Conservation (phyloP, 2,797 vertebrate genomes). For the Peromyscus nudipes region DNA sequence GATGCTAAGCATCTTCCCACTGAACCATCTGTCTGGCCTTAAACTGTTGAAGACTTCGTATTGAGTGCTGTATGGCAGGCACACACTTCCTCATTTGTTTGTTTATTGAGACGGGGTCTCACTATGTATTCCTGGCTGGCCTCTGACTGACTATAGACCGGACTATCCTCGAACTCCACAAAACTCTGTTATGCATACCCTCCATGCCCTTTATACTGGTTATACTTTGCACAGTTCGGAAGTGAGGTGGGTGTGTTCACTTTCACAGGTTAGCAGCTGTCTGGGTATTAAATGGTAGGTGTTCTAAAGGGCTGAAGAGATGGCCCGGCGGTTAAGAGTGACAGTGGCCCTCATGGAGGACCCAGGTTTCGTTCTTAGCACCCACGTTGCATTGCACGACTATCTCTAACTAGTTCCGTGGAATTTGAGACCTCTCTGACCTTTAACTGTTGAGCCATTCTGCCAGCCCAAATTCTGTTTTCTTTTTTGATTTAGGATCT, state of each 20-base stretch:
- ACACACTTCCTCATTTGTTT: not conserved
- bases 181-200: fast-evolving
- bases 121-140: not conserved
- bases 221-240: not conserved
- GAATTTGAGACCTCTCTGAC: not conserved
- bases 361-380: not conserved
- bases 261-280: not conserved
- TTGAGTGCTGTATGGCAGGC: not conserved
- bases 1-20: not conserved
- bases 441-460: too few species aligned
- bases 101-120: not conserved
- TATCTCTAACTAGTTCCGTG: not conserved
- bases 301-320: not conserved
- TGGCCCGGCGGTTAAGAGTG: not conserved
- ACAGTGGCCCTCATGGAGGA: not conserved
- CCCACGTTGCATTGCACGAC: not conserved
- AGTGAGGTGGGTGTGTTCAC: not conserved
- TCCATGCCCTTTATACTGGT: not conserved
- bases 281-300: not conserved
- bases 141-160: not conserved
- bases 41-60: not conserved
- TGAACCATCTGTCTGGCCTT: not conserved
- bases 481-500: not conserved
- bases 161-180: not conserved
- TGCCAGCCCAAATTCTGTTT: not conserved